Percentiles rank a stretch among this genome's conserved stretches.
phyloP scores from a whole-genome alignment of 2,113 vertebrate species.

The Trichechus manatus region DNA sequence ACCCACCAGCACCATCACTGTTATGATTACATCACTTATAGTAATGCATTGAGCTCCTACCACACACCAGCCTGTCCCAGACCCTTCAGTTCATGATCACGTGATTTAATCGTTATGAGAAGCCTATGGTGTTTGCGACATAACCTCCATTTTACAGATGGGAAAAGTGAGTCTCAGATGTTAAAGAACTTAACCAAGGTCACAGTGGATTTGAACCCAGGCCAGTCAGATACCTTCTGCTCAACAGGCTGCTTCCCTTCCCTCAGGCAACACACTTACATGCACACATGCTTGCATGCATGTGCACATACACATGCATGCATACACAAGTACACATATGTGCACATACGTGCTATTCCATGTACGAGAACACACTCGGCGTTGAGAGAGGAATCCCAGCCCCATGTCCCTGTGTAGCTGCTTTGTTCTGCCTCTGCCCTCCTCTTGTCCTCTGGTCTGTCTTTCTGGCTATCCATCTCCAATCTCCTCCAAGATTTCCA shows the following conservation, averaged over 20 bases:
- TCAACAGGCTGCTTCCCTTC: not conserved
- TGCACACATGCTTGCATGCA: too few species aligned
- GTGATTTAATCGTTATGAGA: not conserved
- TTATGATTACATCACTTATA: not conserved
- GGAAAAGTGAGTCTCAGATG: not conserved
- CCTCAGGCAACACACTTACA: not conserved
- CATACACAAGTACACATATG: not conserved
- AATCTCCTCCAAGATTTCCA: not conserved
- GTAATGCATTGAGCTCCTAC: not conserved
- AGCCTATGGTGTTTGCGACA: not conserved
- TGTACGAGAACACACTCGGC: not conserved
- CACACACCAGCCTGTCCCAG: not conserved
- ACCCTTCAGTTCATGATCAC: not conserved
- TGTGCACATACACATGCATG: too few species aligned
- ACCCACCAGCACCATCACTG: rapidly evolving
- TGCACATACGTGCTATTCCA: too few species aligned
- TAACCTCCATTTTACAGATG: not conserved
- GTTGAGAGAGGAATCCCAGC: not conserved
- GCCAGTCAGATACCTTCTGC: not conserved
- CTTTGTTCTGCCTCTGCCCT: not conserved
- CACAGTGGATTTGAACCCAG: not conserved
- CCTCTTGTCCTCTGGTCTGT: not conserved
- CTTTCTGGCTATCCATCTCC: not conserved
- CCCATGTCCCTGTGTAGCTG: not conserved
- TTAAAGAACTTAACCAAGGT: not conserved